Evolutionary conservation across 2,888 invertebrate species (phyloP).

Genomic region (Cantharis rufa): DNA sequence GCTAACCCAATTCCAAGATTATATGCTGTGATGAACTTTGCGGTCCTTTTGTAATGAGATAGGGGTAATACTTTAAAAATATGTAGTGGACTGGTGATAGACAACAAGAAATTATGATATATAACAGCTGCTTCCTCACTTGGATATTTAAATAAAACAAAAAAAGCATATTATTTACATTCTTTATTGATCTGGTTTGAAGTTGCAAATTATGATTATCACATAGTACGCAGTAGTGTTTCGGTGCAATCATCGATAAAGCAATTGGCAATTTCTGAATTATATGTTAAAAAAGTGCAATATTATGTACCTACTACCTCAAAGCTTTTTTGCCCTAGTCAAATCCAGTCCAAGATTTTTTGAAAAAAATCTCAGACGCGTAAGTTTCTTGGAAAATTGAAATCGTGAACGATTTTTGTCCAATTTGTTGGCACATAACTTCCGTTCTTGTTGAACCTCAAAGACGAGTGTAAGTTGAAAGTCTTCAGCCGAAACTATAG

Average conservation of each 20-base stretch:
- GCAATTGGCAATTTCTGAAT: background rate
- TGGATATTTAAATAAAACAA: background rate
- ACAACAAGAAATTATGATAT: constrained; percentile 25
- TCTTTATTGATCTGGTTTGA: background rate
- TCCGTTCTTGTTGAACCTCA: background rate
- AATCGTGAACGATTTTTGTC: background rate
- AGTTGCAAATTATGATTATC: background rate
- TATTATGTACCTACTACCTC: background rate
- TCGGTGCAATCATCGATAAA: background rate
- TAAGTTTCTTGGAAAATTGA: background rate
- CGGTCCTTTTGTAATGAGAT: constrained; percentile 32
- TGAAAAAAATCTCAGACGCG: background rate
- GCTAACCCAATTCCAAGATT: background rate
- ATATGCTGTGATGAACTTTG: constrained; percentile 3
- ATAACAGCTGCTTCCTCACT: constrained; percentile 30
- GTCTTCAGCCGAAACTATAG: background rate
- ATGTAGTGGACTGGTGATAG: constrained; percentile 23
- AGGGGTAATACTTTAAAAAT: constrained; percentile 30
- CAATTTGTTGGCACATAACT: background rate
- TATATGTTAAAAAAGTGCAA: background rate
- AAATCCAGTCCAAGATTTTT: background rate
- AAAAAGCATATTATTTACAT: background rate
- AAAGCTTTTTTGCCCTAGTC: background rate
- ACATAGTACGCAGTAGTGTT: background rate
- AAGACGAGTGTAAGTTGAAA: background rate